These are phyloP conservation scores for Tetranychus urticae DNA, from an alignment of 1,140 invertebrate genomes.

Conservation along the genomic window DNA sequence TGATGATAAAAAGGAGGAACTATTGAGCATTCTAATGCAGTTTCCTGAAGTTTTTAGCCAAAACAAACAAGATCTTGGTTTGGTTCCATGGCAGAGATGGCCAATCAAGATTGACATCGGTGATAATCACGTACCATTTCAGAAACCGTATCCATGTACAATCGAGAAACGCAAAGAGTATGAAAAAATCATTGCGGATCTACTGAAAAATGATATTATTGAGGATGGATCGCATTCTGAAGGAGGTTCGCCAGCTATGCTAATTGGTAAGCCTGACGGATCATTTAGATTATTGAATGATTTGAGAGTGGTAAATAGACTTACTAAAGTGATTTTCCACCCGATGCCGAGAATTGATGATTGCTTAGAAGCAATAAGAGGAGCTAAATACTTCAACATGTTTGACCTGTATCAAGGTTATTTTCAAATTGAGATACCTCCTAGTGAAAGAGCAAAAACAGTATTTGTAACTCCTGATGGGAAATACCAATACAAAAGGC, in stretches of 20 bases:
- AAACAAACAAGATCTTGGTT: no score
- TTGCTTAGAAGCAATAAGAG: constrained; percentile 21
- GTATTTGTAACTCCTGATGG: constrained; percentile 17
- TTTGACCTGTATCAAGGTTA: not conserved
- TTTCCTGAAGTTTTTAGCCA: no score
- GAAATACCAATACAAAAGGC: constrained; percentile 18
- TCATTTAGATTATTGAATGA: not conserved
- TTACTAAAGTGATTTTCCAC: constrained; percentile 18
- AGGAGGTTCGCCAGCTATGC: not conserved
- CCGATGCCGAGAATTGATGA: constrained; percentile 21
- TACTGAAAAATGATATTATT: not conserved
- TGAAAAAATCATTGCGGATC: not conserved
- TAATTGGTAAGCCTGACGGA: constrained; percentile 3
- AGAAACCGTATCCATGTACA: not conserved
- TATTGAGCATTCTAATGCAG: no score
- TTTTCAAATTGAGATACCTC: not conserved
- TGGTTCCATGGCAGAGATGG: no score
- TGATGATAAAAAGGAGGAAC: no score
- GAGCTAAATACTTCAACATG: constrained; percentile 1
- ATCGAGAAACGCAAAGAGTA: not conserved
- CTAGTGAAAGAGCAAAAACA: constrained; percentile 16
- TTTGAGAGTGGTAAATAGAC: constrained; percentile 18
- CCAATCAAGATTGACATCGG: no score
- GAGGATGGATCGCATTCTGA: not conserved
- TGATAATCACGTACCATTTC: no score